Conservation (phyloP, 2,113 vertebrate species). For the Trachemys scripta region DNA sequence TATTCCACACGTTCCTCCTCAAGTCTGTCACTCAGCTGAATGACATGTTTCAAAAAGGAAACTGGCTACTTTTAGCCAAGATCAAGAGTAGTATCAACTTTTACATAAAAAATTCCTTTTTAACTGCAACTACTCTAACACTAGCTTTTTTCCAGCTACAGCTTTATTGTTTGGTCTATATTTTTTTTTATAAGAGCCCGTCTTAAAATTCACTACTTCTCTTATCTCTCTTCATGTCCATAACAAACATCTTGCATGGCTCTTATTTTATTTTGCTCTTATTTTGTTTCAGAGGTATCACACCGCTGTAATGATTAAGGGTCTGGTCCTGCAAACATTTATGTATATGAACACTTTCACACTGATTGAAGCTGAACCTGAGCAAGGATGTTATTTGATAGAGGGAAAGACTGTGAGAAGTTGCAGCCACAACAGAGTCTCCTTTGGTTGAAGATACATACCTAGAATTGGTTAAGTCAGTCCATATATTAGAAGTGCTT, state of each 20-base stretch:
- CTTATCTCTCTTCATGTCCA: neutral
- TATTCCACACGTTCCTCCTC: neutral
- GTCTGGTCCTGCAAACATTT: rapidly evolving
- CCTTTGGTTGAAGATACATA: neutral
- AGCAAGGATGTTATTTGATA: neutral
- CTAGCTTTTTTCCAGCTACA: neutral
- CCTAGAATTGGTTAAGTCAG: rapidly evolving
- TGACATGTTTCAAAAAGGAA: slow-evolving; percentile 33
- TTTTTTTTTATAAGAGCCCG: neutral
- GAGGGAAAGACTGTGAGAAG: neutral
- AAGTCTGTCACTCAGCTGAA: neutral
- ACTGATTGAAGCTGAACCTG: no score
- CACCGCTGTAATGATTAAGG: neutral
- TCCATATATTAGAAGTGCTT: neutral
- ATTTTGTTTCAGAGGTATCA: neutral
- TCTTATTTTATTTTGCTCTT: neutral
- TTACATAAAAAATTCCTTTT: slow-evolving; percentile 30
- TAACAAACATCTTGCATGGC: neutral
- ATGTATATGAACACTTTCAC: no score
- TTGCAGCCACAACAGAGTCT: neutral
- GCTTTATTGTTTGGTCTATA: neutral
- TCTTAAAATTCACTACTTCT: neutral
- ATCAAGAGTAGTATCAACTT: slow-evolving; percentile 26
- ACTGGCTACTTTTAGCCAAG: slow-evolving; percentile 45
- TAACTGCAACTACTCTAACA: neutral